Base-by-base conservation (phyloP, 2,888 invertebrate species). In the Fissipunctia ypsillon region DNA sequence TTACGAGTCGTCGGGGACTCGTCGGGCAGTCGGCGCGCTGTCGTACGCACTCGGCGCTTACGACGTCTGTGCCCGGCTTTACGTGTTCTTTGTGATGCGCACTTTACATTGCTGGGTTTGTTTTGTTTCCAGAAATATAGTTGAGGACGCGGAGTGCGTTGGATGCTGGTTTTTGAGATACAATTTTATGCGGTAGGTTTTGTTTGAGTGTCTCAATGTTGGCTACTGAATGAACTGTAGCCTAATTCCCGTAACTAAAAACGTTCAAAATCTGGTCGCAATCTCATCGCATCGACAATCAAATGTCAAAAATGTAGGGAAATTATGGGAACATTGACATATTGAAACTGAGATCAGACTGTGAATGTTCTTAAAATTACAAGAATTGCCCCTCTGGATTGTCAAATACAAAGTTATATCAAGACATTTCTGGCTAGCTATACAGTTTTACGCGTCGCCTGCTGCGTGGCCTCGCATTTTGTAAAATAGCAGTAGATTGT, bases 1-100 rank as follows among this genome's bases (percentile, higher is more conserved):
- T 91, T 88, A 90, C 86, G 90, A 89, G 83, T 70, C 79, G 80
- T 78, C 67, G 43, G 88, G 82, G 84, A 84, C 66, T 72, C 76
- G 70, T 67, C 54, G 38, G 81, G 76, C 80, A 80, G 74, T 76
- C 78, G 61, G 22, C 56, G 60, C 38, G 45, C 71, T 80, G 76
- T 77, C 80, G 76, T 64, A 77, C 75, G 83, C 85, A 81, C 83
- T 79, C 83, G 57, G 73, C 71, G 57, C 81, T 84, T 71, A 83
- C 81, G 68, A 73, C 64, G 69, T 59, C 60, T 61, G 70, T 70
- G 65, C 65, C 31, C 57, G 61, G 45, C 73, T 74, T 81, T 74
- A 71, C 67, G 65, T 60, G 64, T 61, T 77, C 54, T 69, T 70
- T 70, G 67, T 65, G 59, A 76, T 80, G 63, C 56, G 43, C 43